These are phyloP conservation scores for Eretmochelys imbricata DNA, from an alignment of 2,113 vertebrate species.

Conservation along the genomic window DNA sequence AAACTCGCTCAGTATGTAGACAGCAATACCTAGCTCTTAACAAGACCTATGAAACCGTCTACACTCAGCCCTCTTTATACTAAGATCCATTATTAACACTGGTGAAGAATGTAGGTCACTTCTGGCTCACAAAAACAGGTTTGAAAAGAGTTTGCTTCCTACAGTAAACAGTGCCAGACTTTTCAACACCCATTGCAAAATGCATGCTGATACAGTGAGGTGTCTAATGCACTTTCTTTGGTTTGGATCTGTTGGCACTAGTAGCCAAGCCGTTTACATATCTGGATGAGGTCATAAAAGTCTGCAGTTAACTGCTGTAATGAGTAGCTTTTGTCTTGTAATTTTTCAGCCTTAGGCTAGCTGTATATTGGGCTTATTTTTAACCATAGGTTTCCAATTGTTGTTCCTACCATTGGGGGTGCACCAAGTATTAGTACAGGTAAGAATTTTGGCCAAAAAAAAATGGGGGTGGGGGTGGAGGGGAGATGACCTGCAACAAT, in stretches of 20 bases:
- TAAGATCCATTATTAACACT: not conserved
- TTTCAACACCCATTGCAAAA: not conserved
- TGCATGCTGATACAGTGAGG: not conserved
- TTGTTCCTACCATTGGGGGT: not conserved
- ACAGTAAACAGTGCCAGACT: not conserved
- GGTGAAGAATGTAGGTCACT: not conserved
- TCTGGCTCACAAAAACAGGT: not conserved
- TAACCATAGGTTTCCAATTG: rapidly evolving
- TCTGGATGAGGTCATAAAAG: not conserved
- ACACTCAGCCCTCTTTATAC: not conserved
- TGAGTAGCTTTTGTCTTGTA: not conserved
- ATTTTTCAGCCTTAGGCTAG: not conserved
- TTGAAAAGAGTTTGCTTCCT: slow-evolving; percentile 15
- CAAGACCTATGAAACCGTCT: not conserved
- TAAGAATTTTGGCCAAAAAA: not conserved
- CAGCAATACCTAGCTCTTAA: not conserved
- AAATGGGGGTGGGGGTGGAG: not conserved
- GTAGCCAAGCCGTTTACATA: not conserved
- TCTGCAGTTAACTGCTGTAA: not conserved
- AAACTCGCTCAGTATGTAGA: not conserved
- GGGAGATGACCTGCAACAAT: not conserved
- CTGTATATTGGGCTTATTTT: not conserved
- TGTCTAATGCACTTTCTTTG: not conserved
- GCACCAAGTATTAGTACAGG: rapidly evolving
- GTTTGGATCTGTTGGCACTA: not conserved